Conservation (phyloP, 2,888 invertebrate species). For the Cryptophagus acutangulus region DNA sequence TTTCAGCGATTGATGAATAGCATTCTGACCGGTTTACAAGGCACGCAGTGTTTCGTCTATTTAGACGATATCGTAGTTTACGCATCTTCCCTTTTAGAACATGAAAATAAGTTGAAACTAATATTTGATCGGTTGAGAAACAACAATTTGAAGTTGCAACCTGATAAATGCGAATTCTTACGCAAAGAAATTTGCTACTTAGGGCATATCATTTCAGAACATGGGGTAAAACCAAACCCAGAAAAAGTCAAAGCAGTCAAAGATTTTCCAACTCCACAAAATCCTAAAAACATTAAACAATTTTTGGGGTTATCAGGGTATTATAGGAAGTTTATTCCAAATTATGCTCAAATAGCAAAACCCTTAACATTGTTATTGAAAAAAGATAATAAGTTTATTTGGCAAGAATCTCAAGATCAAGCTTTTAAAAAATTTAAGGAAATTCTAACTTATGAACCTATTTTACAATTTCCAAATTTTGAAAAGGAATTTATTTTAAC, state of each 20-base stretch:
- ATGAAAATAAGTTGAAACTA: not conserved
- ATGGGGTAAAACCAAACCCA: not conserved
- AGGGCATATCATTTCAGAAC: constrained; percentile 2
- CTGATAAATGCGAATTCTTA: constrained; percentile 7
- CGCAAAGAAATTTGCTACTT: constrained; percentile 2
- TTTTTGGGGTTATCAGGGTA: constrained; percentile 4
- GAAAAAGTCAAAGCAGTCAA: not conserved
- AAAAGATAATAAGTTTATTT: not conserved
- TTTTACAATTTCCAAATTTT: too few relatives aligned
- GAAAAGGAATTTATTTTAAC: too few relatives aligned
- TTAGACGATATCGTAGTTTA: constrained; percentile 7
- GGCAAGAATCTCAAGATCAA: too few relatives aligned
- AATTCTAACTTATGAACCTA: too few relatives aligned
- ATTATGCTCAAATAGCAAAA: constrained; percentile 2
- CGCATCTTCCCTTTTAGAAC: constrained; percentile 1
- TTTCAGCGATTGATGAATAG: not conserved
- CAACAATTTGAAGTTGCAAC: constrained; percentile 1
- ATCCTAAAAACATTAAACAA: constrained; percentile 1
- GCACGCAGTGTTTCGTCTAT: constrained; percentile 3
- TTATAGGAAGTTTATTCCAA: constrained; percentile 2
- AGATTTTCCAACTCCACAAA: not conserved
- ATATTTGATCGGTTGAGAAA: constrained; percentile 4
- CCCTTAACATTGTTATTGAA: constrained; percentile 6
- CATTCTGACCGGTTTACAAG: not conserved
- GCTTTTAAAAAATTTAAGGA: too few relatives aligned